phyloP scores from a whole-genome alignment of 2,797 vertebrate genomes.

The Lemur catta region DNA sequence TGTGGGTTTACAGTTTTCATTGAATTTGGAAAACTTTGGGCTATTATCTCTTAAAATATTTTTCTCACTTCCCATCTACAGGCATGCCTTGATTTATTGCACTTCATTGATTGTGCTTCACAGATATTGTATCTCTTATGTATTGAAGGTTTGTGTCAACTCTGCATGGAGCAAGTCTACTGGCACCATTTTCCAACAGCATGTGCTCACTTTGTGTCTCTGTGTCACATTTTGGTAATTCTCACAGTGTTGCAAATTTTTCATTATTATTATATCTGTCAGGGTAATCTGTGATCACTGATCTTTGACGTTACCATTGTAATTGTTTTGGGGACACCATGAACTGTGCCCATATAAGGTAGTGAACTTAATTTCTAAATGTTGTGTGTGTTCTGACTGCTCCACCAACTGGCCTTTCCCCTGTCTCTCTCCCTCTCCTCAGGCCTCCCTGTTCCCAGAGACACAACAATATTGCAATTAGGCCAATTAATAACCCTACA shows the following conservation, averaged over 20 bases:
- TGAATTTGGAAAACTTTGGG: background rate
- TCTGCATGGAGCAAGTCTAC: background rate
- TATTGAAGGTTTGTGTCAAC: background rate
- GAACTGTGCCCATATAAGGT: background rate
- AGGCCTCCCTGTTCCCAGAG: background rate
- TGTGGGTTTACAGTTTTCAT: background rate
- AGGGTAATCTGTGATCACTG: background rate
- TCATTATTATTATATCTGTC: background rate
- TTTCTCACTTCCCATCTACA: background rate
- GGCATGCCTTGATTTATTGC: background rate
- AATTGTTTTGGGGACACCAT: background rate
- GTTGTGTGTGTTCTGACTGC: background rate
- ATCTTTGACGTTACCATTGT: background rate
- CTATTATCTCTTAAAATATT: slow-evolving; percentile 27
- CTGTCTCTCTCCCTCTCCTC: background rate
- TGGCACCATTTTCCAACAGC: background rate
- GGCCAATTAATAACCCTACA: background rate
- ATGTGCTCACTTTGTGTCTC: background rate
- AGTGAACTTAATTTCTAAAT: background rate
- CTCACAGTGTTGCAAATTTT: background rate
- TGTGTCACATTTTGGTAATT: background rate
- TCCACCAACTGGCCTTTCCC: background rate
- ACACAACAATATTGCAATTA: background rate
- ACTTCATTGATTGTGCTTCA: background rate
- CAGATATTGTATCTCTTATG: background rate